Evolutionary conservation across 2,888 invertebrate species (phyloP), one percentile per base, ranked within the genome.

Genomic region (Lysandra coridon): DNA sequence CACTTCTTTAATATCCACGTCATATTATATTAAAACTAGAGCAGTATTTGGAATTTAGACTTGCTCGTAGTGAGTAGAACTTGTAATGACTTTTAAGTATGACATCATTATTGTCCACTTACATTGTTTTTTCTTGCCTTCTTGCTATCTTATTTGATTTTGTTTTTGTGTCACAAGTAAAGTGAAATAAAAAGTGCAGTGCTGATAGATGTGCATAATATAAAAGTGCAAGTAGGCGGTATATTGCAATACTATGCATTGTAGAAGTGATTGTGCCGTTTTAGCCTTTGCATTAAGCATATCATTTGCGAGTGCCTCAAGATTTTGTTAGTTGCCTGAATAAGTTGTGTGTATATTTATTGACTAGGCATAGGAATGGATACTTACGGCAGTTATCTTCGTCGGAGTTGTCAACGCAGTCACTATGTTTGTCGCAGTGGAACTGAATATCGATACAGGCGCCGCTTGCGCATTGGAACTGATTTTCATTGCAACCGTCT

Each of bases 371-470:
- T 23, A 64, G 10, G 30, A 30, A 64, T 4, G n/a, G 69, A 49
- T 75, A 95, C 92, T 90, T 88, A 93, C 95, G 91, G 86, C 96
- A 96, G 80, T 92, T 90, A 73, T 86, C 86, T 89, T 97, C 97
- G 84, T 97, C 97, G 5, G 95, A 95, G 79, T 92, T 92, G 86
- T 97, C 96, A 49, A 86, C 82, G 85, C 97, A 97, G 86, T 97
- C 96, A 49, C 78, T 77, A 57, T 89, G 83, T 77, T 93, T 92
- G 85, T 97, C 96, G 85, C 98, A 98, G 80, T 91, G 90, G 84
- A 96, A 95, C 23, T 91, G 90, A n/a, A 86, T 88, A 81, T 95
- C 89, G 83, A 97, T 93, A 87, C 97, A 97, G 80, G 87, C 85
- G 33, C 96, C 96, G 84, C 96, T 92, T 84, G 95, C 79, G 80